These are phyloP conservation scores for Hypolimnas misippus DNA, from an alignment of 2,888 invertebrate genomes.

Conservation along the genomic window DNA sequence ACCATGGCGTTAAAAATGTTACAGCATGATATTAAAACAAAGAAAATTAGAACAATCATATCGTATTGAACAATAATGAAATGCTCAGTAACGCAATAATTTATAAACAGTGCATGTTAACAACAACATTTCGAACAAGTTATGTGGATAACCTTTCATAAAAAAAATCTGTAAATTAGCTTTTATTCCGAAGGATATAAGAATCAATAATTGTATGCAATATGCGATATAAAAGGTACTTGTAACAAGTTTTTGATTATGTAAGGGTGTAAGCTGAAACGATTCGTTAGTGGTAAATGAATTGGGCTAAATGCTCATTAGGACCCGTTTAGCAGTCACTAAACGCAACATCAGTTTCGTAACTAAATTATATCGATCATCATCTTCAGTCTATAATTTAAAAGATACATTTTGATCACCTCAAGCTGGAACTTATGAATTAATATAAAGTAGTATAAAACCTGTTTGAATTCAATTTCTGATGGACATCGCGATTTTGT, in stretches of 20 bases:
- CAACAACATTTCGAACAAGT: conserved; percentile 56
- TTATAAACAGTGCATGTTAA: conserved; percentile 75
- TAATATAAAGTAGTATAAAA: too few species aligned
- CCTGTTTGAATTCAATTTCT: too few species aligned
- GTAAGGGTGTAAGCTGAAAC: conserved; percentile 30
- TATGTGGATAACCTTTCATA: conserved; percentile 44
- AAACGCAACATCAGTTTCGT: conserved; percentile 26
- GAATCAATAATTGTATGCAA: not conserved
- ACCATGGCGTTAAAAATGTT: conserved; percentile 7
- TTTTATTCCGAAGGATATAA: conserved; percentile 12
- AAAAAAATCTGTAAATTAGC: conserved; percentile 23
- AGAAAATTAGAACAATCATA: conserved; percentile 72
- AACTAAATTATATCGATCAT: conserved; percentile 16
- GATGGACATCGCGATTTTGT: too few species aligned
- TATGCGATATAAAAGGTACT: not conserved
- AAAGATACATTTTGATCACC: too few species aligned
- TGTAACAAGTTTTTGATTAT: conserved; percentile 30
- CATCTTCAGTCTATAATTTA: not conserved
- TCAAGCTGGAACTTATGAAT: too few species aligned
- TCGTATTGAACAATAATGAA: conserved; percentile 59
- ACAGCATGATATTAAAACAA: conserved; percentile 48
- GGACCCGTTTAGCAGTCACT: conserved; percentile 1
- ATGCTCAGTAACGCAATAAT: conserved; percentile 68
- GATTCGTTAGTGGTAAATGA: conserved; percentile 15
- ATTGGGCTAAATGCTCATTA: conserved; percentile 18